These are phyloP conservation scores for Mythimna loreyi DNA, from an alignment of 2,888 invertebrate genomes.

Conservation along the genomic window DNA sequence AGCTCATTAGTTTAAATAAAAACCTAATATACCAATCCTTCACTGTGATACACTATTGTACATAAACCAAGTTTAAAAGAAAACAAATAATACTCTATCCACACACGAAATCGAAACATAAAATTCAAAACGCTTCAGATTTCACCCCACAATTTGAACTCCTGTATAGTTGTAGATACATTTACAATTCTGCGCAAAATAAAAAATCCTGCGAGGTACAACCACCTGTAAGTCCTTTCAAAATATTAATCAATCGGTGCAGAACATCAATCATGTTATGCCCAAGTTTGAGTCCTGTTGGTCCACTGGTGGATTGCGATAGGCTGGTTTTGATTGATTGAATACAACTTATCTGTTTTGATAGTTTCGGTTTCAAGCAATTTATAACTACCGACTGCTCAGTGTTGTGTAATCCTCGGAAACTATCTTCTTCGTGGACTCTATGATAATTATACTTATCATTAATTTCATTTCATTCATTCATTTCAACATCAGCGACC, in stretches of 20 bases:
- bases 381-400: not conserved
- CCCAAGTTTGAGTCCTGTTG: slow-evolving; percentile 11
- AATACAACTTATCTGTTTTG: slow-evolving; percentile 11
- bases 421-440: not conserved
- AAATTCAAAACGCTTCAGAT: not conserved
- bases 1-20: no score
- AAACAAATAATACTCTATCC: not conserved
- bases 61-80: not conserved
- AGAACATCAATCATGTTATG: slow-evolving; percentile 34
- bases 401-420: not conserved
- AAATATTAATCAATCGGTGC: slow-evolving; percentile 37
- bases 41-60: no score
- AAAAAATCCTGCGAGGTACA: slow-evolving; percentile 26
- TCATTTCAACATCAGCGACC: no score
- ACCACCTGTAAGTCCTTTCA: slow-evolving; percentile 45
- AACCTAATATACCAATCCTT: no score
- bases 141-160: slow-evolving; percentile 1
- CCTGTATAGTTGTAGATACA: not conserved
- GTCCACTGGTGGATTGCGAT: slow-evolving; percentile 9
- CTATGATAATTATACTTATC: not conserved
- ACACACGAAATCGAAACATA: not conserved
- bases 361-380: not conserved
- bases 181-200: slow-evolving; percentile 11
- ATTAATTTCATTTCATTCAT: no score
- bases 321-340: slow-evolving; percentile 27